phyloP scores from a whole-genome alignment of 2,113 vertebrate genomes.

The Macroglossus sobrinus region DNA sequence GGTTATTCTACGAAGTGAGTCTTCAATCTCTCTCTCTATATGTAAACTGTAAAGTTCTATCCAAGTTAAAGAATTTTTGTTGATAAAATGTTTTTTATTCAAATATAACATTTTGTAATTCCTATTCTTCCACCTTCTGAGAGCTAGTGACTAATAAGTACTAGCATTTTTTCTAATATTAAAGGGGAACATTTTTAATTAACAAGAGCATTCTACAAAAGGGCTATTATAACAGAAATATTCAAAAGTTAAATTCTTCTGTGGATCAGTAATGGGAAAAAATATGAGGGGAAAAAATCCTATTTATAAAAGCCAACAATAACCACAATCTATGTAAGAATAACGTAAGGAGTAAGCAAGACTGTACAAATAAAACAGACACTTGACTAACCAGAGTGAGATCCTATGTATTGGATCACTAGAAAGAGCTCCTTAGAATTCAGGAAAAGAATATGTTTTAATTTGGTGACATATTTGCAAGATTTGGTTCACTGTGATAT shows the following conservation, averaged over 20 bases:
- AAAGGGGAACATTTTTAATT: conserved; percentile 22
- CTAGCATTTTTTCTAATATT: not conserved
- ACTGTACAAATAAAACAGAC: not conserved
- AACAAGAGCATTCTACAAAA: not conserved
- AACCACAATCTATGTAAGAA: not conserved
- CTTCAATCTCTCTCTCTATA: not conserved
- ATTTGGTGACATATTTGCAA: not conserved
- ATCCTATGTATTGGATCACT: not conserved
- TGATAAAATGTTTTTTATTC: conserved; percentile 34
- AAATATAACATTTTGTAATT: conserved; percentile 48
- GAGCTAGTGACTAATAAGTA: conserved; percentile 4
- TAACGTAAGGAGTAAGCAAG: not conserved
- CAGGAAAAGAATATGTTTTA: not conserved
- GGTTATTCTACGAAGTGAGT: not conserved
- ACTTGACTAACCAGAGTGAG: not conserved
- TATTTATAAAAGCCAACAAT: conserved; percentile 41
- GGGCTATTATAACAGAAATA: not conserved
- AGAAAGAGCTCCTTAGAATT: conserved; percentile 23
- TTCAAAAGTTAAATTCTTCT: conserved; percentile 29
- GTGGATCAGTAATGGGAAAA: not conserved
- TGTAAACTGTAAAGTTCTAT: not conserved
- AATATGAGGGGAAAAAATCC: not conserved
- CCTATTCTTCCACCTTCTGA: not conserved
- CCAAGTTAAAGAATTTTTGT: conserved; percentile 16
- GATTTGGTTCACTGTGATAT: not conserved